phyloP scores from a whole-genome alignment of 37 sponge, comb jelly and placozoan species.

The Dysidea cf. avara region DNA sequence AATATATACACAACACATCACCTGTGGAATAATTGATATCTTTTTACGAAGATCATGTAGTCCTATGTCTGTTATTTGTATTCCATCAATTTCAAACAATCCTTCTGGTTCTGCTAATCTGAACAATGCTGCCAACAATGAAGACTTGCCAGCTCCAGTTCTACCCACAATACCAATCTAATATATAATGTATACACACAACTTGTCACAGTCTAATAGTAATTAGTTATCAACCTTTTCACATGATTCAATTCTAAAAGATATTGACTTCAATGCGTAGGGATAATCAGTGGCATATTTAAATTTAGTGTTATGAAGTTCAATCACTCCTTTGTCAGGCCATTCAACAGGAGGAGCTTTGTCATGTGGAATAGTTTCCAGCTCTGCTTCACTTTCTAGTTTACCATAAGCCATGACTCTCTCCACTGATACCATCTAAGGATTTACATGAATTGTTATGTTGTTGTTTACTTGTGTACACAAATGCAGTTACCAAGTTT shows the following conservation, averaged over 20 bases:
- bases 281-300: slow-evolving; percentile 42
- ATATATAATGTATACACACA: not conserved
- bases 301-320: slow-evolving; percentile 39
- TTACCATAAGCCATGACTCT: slow-evolving; percentile 58
- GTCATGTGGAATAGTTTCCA: slow-evolving; percentile 33
- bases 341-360: slow-evolving; percentile 50
- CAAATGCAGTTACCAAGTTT: slow-evolving; percentile 59
- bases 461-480: not conserved
- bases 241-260: slow-evolving; percentile 39
- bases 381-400: slow-evolving; percentile 49
- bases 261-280: slow-evolving; percentile 49
- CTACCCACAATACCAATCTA: slow-evolving; percentile 91
- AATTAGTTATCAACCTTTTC: slow-evolving; percentile 58
- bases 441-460: too few species aligned
- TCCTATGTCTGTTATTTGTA: slow-evolving; percentile 64
- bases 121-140: slow-evolving; percentile 78
- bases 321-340: slow-evolving; percentile 66
- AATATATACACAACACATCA: not conserved
- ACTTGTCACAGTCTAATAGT: not conserved
- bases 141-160: slow-evolving; percentile 95
- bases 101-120: slow-evolving; percentile 87
- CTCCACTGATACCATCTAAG: slow-evolving; percentile 83
- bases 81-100: slow-evolving; percentile 71
- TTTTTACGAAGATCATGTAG: slow-evolving; percentile 74
- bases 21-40: slow-evolving; percentile 92